Conservation (phyloP, 2,888 invertebrate genomes). For the Nephrocerus scutellatus region DNA sequence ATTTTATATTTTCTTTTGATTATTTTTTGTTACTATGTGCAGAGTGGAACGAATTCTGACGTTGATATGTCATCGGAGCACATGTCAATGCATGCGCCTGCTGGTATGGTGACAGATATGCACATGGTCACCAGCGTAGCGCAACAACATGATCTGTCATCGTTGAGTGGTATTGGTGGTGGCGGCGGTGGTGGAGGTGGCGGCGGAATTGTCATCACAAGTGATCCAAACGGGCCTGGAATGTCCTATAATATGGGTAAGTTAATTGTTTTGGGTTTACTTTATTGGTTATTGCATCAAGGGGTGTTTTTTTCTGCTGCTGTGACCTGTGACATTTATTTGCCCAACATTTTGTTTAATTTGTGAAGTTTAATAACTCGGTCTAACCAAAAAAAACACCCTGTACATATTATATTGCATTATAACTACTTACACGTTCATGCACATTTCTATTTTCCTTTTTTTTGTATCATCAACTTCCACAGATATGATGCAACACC, state of each 20-base stretch:
- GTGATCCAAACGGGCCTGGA: conserved; percentile 13
- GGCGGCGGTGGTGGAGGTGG: background rate
- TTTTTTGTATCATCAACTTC: conserved; percentile 8
- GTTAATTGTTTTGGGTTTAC: background rate
- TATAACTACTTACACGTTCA: background rate
- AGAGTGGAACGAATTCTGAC: too few species aligned
- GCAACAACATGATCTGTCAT: conserved; percentile 19
- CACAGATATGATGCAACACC: conserved; percentile 20
- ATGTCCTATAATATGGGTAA: conserved; percentile 27
- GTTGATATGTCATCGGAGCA: too few species aligned
- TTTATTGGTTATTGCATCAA: background rate
- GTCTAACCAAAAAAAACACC: background rate
- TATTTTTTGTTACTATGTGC: too few species aligned
- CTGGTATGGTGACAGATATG: too few species aligned
- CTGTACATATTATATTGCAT: background rate
- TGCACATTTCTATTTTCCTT: background rate
- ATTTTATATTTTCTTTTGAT: too few species aligned
- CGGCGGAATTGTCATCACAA: background rate
- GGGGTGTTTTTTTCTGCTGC: background rate
- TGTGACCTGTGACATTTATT: background rate
- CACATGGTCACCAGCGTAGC: conserved; percentile 22
- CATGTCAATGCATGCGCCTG: too few species aligned
- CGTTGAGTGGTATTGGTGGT: conserved; percentile 14
- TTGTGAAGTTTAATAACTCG: too few species aligned
- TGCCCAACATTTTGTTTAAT: background rate